These are phyloP conservation scores for Eubasilissa splendida DNA, from an alignment of 2,888 invertebrate species.

Conservation along the genomic window DNA sequence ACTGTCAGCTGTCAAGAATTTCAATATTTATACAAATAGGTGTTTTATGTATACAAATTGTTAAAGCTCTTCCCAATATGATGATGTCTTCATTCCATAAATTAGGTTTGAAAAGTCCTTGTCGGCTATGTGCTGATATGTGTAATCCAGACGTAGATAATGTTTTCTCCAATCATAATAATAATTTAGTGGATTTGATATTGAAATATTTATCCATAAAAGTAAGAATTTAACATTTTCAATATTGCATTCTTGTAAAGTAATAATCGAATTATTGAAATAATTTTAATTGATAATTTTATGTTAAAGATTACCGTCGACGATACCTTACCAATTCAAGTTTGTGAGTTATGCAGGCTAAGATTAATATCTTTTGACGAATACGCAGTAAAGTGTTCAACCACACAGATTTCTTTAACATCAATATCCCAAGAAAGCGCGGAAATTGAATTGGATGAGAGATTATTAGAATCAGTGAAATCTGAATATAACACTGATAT, in stretches of 20 bases:
- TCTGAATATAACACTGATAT: constrained; percentile 2
- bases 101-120: neutral
- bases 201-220: neutral
- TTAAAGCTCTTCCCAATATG: no score
- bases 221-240: neutral
- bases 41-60: no score
- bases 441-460: neutral
- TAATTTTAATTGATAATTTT: neutral
- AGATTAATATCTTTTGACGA: neutral
- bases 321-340: neutral
- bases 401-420: neutral
- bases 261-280: neutral
- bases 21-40: no score
- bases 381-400: neutral
- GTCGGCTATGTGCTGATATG: neutral
- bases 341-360: neutral
- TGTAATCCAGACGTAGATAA: neutral
- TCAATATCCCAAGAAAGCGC: neutral
- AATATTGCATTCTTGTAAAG: neutral
- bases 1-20: no score
- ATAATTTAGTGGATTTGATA: constrained; percentile 1
- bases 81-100: neutral
- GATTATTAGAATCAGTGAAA: constrained; percentile 2
- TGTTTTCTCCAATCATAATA: neutral
- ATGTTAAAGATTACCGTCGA: neutral